Conservation (phyloP, 1,140 invertebrate species). For the Asbolus verrucosus region DNA sequence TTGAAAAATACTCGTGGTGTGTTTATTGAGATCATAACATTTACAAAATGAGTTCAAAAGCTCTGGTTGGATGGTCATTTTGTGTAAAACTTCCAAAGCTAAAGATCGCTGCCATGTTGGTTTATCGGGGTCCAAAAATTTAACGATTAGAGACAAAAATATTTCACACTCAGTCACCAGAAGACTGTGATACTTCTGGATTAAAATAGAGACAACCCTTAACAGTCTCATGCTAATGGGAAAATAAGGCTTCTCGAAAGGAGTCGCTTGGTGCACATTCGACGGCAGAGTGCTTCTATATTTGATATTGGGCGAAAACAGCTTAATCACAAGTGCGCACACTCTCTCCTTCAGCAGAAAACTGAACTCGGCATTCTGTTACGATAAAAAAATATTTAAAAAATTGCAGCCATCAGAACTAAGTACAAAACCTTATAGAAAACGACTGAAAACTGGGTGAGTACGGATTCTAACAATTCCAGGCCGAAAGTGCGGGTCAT, state of each 20-base stretch:
- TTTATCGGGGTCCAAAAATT: slow-evolving; percentile 97
- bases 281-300: slow-evolving; percentile 76
- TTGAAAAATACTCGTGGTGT: slow-evolving; percentile 93
- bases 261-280: slow-evolving; percentile 70
- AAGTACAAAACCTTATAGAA: slow-evolving; percentile 84
- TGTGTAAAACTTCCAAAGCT: slow-evolving; percentile 95
- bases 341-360: slow-evolving; percentile 96
- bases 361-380: slow-evolving; percentile 95
- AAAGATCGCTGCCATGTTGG: slow-evolving; percentile 95
- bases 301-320: slow-evolving; percentile 97
- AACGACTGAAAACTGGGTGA: slow-evolving; percentile 90
- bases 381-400: slow-evolving; percentile 64
- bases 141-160: slow-evolving; percentile 95
- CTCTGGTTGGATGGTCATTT: slow-evolving; percentile 89
- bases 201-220: slow-evolving; percentile 90
- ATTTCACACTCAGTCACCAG: slow-evolving; percentile 99
- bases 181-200: slow-evolving; percentile 93
- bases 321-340: slow-evolving; percentile 96
- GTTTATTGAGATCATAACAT: slow-evolving; percentile 93
- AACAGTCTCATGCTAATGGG: slow-evolving; percentile 96
- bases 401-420: not conserved
- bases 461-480: slow-evolving; percentile 93
- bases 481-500: slow-evolving; percentile 97
- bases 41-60: slow-evolving; percentile 92
- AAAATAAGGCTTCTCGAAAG: slow-evolving; percentile 94